Conservation (phyloP, 23 tunicate species). For the Oikopleura vanhoeffeni region DNA sequence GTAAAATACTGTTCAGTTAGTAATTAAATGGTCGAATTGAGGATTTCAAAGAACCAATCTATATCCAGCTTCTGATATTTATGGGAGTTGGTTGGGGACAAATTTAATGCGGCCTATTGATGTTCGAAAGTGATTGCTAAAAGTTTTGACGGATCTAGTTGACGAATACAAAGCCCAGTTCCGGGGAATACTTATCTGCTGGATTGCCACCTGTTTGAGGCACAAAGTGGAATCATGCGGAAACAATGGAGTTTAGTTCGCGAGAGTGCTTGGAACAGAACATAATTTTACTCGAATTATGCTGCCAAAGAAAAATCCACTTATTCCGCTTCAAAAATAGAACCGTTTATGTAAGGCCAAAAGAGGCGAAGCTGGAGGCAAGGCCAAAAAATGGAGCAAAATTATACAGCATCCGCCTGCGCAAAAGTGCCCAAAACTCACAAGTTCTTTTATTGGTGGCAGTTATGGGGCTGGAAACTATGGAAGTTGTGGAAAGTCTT, state of each 20-base stretch:
- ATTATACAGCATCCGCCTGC: slow-evolving; percentile 90
- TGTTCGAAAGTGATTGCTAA: slow-evolving; percentile 80
- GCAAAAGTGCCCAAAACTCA: slow-evolving; percentile 88
- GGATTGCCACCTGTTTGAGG: slow-evolving; percentile 56
- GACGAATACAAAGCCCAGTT: slow-evolving; percentile 28
- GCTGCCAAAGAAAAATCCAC: slow-evolving; percentile 87
- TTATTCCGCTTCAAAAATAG: slow-evolving; percentile 69
- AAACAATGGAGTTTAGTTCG: slow-evolving; percentile 79
- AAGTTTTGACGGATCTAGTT: slow-evolving; percentile 41
- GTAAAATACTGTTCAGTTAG: too few species aligned
- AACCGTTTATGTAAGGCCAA: slow-evolving; percentile 80
- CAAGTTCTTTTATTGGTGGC: slow-evolving; percentile 76
- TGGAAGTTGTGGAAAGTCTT: slow-evolving; percentile 90
- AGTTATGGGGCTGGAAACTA: slow-evolving; percentile 94
- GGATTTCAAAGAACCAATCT: slow-evolving; percentile 39
- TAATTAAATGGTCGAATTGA: background rate
- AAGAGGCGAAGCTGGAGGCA: slow-evolving; percentile 76
- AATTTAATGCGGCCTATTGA: slow-evolving; percentile 54
- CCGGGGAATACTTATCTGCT: slow-evolving; percentile 71
- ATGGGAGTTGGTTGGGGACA: slow-evolving; percentile 88
- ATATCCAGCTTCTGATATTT: slow-evolving; percentile 50
- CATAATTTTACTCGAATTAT: slow-evolving; percentile 78
- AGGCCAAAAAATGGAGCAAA: slow-evolving; percentile 90
- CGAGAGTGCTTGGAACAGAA: slow-evolving; percentile 75
- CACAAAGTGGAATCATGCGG: slow-evolving; percentile 66